phyloP scores from a whole-genome alignment of 1,140 invertebrate species.

The Atta cephalotes region DNA sequence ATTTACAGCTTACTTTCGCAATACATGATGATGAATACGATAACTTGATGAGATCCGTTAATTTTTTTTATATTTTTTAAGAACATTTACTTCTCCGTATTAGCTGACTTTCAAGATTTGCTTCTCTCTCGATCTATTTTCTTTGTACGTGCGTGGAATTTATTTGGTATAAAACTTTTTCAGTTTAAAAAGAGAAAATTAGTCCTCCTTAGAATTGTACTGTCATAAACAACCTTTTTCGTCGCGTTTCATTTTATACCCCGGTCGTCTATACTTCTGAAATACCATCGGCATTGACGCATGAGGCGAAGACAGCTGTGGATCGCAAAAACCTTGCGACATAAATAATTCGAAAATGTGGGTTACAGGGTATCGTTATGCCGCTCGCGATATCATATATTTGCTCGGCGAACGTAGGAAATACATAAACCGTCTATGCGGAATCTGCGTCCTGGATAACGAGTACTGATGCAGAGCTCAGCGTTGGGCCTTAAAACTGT shows the following conservation, averaged over 20 bases:
- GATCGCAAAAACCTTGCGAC: conserved; percentile 5
- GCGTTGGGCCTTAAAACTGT: conserved; percentile 74
- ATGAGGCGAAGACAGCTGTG: background rate
- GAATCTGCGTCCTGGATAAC: conserved; percentile 63
- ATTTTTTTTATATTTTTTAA: background rate
- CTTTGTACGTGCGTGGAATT: background rate
- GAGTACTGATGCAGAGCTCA: conserved; percentile 41
- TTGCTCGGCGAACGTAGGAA: conserved; percentile 33
- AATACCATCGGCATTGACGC: conserved; percentile 22
- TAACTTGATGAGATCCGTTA: background rate
- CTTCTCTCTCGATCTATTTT: background rate
- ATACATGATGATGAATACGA: background rate
- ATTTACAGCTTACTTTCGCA: background rate
- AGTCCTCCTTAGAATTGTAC: background rate
- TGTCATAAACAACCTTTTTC: conserved; percentile 16
- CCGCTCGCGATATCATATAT: conserved; percentile 14
- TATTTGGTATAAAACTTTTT: background rate
- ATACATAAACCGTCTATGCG: conserved; percentile 26
- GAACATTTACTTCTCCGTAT: background rate
- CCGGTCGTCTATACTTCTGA: background rate
- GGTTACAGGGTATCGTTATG: conserved; percentile 54
- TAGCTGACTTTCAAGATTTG: background rate
- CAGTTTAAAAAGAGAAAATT: background rate
- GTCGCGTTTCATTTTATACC: background rate
- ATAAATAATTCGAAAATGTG: conserved; percentile 64